Percentiles rank a stretch among this genome's conserved stretches.
phyloP scores from a whole-genome alignment of 2,113 vertebrate genomes.

The Megaptera novaeangliae region DNA sequence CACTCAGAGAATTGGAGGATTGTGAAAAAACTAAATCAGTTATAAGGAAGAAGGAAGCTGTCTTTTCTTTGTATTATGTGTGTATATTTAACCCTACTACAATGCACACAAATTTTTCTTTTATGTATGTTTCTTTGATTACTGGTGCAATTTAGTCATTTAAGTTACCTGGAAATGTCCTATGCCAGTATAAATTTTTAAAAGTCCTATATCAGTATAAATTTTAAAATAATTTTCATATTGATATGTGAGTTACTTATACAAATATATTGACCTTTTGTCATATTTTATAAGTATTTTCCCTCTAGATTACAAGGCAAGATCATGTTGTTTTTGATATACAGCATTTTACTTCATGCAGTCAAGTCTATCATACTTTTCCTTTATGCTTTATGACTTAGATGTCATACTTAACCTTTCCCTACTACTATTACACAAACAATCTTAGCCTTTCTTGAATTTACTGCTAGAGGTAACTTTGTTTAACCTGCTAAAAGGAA shows the following conservation, averaged over 20 bases:
- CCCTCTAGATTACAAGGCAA: not conserved
- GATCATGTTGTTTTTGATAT: not conserved
- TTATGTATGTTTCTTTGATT: not conserved
- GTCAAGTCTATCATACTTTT: not conserved
- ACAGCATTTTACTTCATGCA: not conserved
- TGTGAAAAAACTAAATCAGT: not conserved
- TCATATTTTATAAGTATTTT: not conserved
- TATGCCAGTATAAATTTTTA: not conserved
- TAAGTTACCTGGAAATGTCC: not conserved
- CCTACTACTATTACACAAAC: not conserved
- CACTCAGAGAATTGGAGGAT: not conserved
- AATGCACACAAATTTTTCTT: not conserved
- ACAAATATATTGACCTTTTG: not conserved
- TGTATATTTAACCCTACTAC: not conserved
- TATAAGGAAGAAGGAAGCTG: not conserved
- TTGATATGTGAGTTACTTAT: not conserved
- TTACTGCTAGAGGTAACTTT: not conserved
- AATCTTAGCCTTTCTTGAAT: not conserved
- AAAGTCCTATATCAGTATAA: not conserved
- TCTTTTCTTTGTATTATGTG: not conserved
- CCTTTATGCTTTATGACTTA: not conserved
- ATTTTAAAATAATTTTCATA: not conserved
- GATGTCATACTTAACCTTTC: not conserved
- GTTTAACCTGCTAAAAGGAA: not conserved
- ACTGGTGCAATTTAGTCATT: not conserved